These are phyloP conservation scores for Pachypeltis micranthus DNA, from an alignment of 1,140 invertebrate species.

Conservation along the genomic window DNA sequence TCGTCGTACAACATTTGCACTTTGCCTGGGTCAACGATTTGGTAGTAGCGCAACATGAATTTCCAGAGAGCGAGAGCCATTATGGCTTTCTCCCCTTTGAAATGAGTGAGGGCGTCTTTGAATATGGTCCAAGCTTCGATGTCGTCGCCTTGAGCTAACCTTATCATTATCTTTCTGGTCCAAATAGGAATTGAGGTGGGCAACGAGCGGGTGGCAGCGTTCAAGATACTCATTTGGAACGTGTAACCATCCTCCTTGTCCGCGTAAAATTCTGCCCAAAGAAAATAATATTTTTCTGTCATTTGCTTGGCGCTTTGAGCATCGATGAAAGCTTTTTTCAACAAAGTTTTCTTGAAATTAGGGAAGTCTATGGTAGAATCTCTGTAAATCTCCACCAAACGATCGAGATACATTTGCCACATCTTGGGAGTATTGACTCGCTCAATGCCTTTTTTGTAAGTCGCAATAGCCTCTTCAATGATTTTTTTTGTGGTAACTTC, in stretches of 20 bases:
- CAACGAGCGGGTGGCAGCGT: neutral
- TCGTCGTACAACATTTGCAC: neutral
- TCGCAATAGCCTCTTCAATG: neutral
- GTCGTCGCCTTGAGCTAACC: neutral
- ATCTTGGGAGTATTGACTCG: neutral
- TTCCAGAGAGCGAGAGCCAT: slow-evolving; percentile 1
- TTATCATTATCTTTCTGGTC: neutral
- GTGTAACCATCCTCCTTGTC: neutral
- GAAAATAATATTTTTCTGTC: neutral
- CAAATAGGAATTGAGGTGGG: neutral
- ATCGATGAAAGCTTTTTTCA: neutral
- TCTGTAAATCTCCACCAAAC: neutral
- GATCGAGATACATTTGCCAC: slow-evolving; percentile 1
- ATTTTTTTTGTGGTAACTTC: neutral
- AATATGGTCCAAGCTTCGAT: neutral
- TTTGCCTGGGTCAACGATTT: neutral
- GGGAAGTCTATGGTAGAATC: neutral
- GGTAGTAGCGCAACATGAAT: slow-evolving; percentile 7
- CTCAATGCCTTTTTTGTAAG: neutral
- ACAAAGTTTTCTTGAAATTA: slow-evolving; percentile 4
- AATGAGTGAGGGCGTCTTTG: neutral
- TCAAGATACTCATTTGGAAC: neutral
- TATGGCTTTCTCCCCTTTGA: neutral
- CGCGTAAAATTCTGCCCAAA: slow-evolving; percentile 1
- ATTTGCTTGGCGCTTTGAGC: neutral